phyloP scores from a whole-genome alignment of 1,140 invertebrate species.

The Heliothis virescens region DNA sequence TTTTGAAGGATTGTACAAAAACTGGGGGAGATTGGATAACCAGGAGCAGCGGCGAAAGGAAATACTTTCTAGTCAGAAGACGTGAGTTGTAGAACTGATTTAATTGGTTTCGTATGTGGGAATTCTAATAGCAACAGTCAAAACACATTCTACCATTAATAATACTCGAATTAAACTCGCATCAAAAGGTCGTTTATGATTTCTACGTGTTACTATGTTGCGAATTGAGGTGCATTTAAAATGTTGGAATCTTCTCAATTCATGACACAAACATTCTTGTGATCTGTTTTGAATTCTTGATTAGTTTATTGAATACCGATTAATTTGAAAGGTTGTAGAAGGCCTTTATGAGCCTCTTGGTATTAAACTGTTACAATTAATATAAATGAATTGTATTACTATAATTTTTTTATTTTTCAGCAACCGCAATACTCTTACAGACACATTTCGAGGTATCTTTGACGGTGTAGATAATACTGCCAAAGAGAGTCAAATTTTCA shows the following conservation, averaged over 20 bases:
- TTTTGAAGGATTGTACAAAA: slow-evolving; percentile 73
- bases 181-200: too few relatives aligned
- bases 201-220: too few relatives aligned
- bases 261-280: too few relatives aligned
- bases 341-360: too few relatives aligned
- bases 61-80: slow-evolving; percentile 73
- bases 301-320: too few relatives aligned
- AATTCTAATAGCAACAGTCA: too few relatives aligned
- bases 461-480: slow-evolving; percentile 56
- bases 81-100: slow-evolving; percentile 54
- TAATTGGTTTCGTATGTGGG: neutral
- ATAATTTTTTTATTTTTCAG: slow-evolving; percentile 41
- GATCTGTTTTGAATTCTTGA: too few relatives aligned
- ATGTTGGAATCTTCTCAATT: too few relatives aligned
- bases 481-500: slow-evolving; percentile 50
- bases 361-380: neutral
- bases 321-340: too few relatives aligned
- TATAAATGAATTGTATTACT: neutral
- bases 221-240: too few relatives aligned
- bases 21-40: slow-evolving; percentile 71
- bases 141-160: too few relatives aligned
- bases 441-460: slow-evolving; percentile 68
- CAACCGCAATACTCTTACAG: slow-evolving; percentile 57
- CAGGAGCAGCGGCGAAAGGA: slow-evolving; percentile 79
- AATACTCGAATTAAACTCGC: too few relatives aligned